Base-by-base conservation (phyloP, 1,140 invertebrate genomes). In the Armadillidium nasatum region DNA sequence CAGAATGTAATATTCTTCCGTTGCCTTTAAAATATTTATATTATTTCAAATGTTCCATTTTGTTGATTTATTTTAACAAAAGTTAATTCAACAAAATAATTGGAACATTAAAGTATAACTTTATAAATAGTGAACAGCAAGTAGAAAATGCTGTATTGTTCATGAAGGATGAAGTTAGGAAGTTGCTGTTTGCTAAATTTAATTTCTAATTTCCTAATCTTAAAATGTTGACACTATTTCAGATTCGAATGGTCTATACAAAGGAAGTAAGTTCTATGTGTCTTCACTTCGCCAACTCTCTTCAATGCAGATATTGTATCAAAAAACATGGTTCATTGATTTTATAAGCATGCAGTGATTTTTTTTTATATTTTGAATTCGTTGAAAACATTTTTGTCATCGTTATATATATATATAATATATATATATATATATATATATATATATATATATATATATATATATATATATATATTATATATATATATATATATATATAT, bases 361-460 rank as follows among this genome's bases (percentile, higher is more conserved):
- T 60, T 60, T 50, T 60, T 60, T 60, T 2, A 15, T 60, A 60
- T 60, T 60, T 60, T 60, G 50, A 60, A 4, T 60, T 19, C 50
- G 50, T 60, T 60, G 19, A 60, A 60, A 60, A 60, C 2, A 60
- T 19, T 15, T 60, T 60, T 60, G 50, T 19, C 50, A 15, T 15
- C 19, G 19, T 60, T 60, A 60, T 60, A 60, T 60, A 60, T 60
- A 60, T 60, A 60, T 60, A 60, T 60, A n/a, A 60, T 60, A 60
- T 60, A 60, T 60, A 60, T 60, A 60, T 60, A 60, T 60, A 60
- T 60, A 60, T 60, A 60, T 60, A 60, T 60, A 60, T 60, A 60
- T 60, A 60, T 60, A 60, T 60, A 60, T 4, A 4, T 7, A 60
- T 60, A 60, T 60, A 60, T 60, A 60, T 19, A 60, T 60, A 33